Evolutionary conservation across 2,113 vertebrate species (phyloP).

Genomic region (Xiphophorus couchianus): DNA sequence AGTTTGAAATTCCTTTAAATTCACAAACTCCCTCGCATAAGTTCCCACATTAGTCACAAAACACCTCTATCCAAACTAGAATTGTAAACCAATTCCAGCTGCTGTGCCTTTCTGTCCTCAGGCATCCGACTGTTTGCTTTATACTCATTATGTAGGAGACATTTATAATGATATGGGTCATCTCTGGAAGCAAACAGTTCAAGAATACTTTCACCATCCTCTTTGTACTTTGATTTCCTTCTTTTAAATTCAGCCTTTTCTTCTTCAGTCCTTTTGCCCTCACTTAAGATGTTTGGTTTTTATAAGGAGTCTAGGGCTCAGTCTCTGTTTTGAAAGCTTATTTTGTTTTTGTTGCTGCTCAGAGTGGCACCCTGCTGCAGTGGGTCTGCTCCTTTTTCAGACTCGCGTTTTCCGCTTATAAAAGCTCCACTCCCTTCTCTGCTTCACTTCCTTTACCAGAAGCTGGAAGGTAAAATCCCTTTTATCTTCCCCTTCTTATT

Average conservation of each 20-base stretch:
- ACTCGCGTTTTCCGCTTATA: slow-evolving; percentile 25
- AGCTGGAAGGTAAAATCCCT: slow-evolving; percentile 37
- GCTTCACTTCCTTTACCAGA: slow-evolving; percentile 27
- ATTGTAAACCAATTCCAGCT: not conserved
- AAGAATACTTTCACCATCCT: not conserved
- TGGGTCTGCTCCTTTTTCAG: slow-evolving; percentile 26
- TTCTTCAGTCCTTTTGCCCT: slow-evolving; percentile 22
- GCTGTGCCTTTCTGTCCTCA: not conserved
- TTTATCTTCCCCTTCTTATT: slow-evolving; percentile 41
- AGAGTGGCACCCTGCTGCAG: slow-evolving; percentile 51
- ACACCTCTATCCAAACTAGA: slow-evolving; percentile 4
- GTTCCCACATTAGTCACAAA: slow-evolving; percentile 5
- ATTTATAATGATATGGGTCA: not conserved
- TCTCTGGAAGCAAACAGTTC: not conserved
- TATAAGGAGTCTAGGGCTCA: slow-evolving; percentile 19
- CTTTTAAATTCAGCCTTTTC: slow-evolving; percentile 10
- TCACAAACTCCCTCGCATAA: slow-evolving; percentile 1
- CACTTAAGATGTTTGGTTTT: slow-evolving; percentile 22
- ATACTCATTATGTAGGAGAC: not conserved
- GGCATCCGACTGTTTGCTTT: not conserved
- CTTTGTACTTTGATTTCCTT: not conserved
- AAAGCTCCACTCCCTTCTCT: slow-evolving; percentile 16
- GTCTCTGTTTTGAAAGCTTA: slow-evolving; percentile 47
- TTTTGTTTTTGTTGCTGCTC: slow-evolving; percentile 43
- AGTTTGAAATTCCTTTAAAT: slow-evolving; percentile 36